Percentiles rank a stretch among this genome's conserved stretches.
Conservation (phyloP, 2,797 vertebrate genomes). For the Catostomus latipinnis region DNA sequence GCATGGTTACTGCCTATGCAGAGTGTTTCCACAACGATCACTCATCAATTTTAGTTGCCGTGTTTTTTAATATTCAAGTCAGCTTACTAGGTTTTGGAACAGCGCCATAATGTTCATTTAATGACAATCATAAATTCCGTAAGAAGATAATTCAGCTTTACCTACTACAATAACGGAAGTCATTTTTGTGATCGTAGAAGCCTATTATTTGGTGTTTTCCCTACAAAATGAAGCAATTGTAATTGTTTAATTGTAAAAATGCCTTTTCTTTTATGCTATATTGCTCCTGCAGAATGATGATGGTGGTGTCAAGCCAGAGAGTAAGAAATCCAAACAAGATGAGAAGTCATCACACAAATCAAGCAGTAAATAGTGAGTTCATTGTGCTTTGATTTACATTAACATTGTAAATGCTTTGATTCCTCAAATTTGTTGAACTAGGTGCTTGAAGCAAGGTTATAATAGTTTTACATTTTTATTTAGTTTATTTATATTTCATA, state of each 20-base stretch:
- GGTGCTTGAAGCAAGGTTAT: no score
- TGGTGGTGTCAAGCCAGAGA: constrained; percentile 86
- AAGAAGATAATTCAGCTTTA: background rate
- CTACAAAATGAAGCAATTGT: background rate
- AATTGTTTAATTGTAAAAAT: no score
- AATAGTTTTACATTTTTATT: no score
- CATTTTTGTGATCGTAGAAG: background rate
- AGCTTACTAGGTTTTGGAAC: background rate
- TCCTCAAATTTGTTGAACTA: no score
- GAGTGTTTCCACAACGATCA: no score
- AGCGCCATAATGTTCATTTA: background rate
- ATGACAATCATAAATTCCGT: background rate
- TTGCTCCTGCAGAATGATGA: constrained; percentile 86
- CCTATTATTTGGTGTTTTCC: background rate
- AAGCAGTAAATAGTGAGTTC: constrained; percentile 91
- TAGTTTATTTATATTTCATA: no score
- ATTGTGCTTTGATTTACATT: background rate
- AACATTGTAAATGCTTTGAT: no score
- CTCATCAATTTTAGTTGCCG: no score
- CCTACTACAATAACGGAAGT: background rate
- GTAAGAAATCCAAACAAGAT: constrained; percentile 91
- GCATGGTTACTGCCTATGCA: no score
- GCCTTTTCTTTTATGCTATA: background rate
- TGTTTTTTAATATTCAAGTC: background rate
- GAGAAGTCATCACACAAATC: constrained; percentile 91